Percentiles rank a stretch among this genome's conserved stretches.
Conservation (phyloP, 2,888 invertebrate genomes). For the Trachelus iudaicus region DNA sequence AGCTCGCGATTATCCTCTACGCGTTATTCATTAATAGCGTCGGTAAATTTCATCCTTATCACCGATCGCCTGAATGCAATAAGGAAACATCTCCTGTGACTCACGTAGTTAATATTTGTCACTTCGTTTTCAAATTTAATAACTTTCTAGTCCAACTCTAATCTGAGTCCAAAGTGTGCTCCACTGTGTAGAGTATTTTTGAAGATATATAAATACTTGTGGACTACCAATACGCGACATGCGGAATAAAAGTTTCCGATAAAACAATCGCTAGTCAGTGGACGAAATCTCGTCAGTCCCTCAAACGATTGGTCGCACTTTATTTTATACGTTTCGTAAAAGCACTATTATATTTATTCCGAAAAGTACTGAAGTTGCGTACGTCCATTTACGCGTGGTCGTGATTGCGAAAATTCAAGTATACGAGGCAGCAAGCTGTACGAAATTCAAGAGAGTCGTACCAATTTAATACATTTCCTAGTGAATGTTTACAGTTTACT, state of each 20-base stretch:
- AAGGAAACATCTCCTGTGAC: not conserved
- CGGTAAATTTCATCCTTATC: not conserved
- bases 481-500: constrained; percentile 22
- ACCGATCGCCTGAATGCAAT: not conserved
- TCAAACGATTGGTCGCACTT: not conserved
- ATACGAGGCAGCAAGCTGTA: not conserved
- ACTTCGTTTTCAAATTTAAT: not conserved
- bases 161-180: not conserved
- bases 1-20: not conserved
- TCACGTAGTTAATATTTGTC: not conserved
- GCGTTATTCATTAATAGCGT: not conserved
- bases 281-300: not conserved
- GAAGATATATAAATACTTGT: not conserved
- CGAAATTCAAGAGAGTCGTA: not conserved
- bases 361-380: not conserved
- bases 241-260: not conserved
- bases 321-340: not conserved
- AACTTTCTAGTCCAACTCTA: not conserved
- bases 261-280: not conserved
- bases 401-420: not conserved
- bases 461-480: constrained; percentile 18
- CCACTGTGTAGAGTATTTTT: not conserved
- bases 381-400: not conserved
- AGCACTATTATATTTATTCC: not conserved
- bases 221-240: not conserved